phyloP scores from a whole-genome alignment of 2,888 invertebrate genomes.

The Acanthosepion esculentum region DNA sequence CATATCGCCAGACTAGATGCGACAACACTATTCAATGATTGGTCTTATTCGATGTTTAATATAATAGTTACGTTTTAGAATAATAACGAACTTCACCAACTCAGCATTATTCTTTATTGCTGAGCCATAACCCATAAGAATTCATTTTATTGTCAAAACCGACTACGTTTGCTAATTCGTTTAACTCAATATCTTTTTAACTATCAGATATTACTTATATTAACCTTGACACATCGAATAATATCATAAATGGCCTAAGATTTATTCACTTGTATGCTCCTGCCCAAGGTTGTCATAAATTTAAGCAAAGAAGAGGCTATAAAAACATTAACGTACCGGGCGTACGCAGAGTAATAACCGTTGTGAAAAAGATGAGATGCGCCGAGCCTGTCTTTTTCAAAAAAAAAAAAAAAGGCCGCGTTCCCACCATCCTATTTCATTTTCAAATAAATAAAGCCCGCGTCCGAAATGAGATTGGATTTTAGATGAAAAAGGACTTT shows the following conservation, averaged over 20 bases:
- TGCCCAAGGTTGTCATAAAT: not conserved
- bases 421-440: not conserved
- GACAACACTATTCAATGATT: no score
- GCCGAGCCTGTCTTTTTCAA: not conserved
- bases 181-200: not conserved
- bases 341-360: not conserved
- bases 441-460: not conserved
- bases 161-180: not conserved
- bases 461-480: conserved; percentile 22
- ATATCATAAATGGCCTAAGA: not conserved
- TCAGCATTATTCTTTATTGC: no score
- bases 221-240: not conserved
- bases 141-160: not conserved
- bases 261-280: not conserved
- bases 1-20: no score
- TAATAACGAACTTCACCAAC: no score
- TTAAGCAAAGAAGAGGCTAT: conserved; percentile 17
- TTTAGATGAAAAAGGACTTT: not conserved
- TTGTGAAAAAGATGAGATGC: not conserved
- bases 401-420: not conserved
- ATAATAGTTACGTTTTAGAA: no score
- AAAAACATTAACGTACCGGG: not conserved
- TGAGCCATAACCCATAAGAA: no score
- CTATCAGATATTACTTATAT: not conserved
- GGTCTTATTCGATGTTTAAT: no score